phyloP scores from a whole-genome alignment of 2,113 vertebrate genomes.

The Clarias gariepinus region DNA sequence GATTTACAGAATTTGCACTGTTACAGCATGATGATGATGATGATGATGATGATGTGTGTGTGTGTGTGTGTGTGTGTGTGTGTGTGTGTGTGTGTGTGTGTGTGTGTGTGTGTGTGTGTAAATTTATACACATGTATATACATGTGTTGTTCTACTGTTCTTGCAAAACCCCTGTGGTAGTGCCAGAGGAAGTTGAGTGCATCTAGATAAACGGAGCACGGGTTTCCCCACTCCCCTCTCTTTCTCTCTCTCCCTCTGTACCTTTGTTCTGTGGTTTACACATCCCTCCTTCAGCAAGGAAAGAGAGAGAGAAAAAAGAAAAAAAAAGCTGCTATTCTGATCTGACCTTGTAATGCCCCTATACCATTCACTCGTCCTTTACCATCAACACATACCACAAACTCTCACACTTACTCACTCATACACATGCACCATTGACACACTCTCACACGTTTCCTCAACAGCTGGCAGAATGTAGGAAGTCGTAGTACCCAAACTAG shows the following conservation, averaged over 20 bases:
- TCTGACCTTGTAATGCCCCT: slow-evolving; percentile 27
- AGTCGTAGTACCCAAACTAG: slow-evolving; percentile 60
- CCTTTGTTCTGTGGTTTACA: slow-evolving; percentile 46
- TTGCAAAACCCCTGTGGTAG: slow-evolving; percentile 47
- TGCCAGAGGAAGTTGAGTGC: slow-evolving; percentile 68
- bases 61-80: slow-evolving; percentile 1
- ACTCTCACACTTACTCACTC: not conserved
- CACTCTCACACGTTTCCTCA: slow-evolving; percentile 63
- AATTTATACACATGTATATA: not conserved
- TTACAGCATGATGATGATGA: not conserved
- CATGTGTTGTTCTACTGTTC: slow-evolving; percentile 28
- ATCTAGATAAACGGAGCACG: slow-evolving; percentile 64
- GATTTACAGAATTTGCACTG: not conserved
- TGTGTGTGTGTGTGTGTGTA: slow-evolving; percentile 28
- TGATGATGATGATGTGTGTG: not conserved
- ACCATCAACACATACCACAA: slow-evolving; percentile 3
- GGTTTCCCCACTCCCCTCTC: slow-evolving; percentile 34
- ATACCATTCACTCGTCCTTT: not conserved
- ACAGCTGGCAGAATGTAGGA: slow-evolving; percentile 67
- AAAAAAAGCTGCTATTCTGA: not conserved
- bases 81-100: slow-evolving; percentile 20
- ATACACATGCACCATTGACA: slow-evolving; percentile 34
- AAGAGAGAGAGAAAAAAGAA: not conserved
- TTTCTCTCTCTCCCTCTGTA: slow-evolving; percentile 33
- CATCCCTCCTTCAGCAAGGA: slow-evolving; percentile 15